phyloP scores from a whole-genome alignment of 2,113 vertebrate genomes.

The Aspidoscelis tigris region DNA sequence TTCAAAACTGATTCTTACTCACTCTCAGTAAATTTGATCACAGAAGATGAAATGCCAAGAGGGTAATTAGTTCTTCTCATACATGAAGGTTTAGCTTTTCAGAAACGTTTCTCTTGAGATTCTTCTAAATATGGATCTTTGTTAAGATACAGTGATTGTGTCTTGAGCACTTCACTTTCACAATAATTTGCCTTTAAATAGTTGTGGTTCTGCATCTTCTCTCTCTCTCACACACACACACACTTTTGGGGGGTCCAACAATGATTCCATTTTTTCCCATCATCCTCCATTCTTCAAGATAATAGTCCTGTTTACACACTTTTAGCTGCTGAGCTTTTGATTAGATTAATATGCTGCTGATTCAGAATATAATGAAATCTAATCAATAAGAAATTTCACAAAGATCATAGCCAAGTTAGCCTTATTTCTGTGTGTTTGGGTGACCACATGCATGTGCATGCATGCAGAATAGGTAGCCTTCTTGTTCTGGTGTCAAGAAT shows the following conservation, averaged over 20 bases:
- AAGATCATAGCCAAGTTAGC: not conserved
- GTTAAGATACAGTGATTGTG: constrained; percentile 48
- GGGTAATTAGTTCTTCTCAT: constrained; percentile 51
- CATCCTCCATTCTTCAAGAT: not conserved
- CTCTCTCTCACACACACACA: not conserved
- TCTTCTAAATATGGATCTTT: constrained; percentile 46
- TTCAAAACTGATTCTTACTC: constrained; percentile 29
- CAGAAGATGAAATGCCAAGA: constrained; percentile 5
- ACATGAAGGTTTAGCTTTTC: constrained; percentile 28
- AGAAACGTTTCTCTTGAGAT: constrained; percentile 49
- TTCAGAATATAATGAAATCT: not conserved
- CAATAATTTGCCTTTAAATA: constrained; percentile 35
- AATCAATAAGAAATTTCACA: not conserved
- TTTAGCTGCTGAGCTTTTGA: constrained; percentile 21
- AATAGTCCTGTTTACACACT: constrained; percentile 26
- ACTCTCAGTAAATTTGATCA: not conserved
- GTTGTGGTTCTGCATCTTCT: constrained; percentile 37
- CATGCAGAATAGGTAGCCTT: not conserved
- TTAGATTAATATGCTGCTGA: constrained; percentile 1
- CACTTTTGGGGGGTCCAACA: constrained; percentile 17
- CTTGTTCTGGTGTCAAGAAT: too few species aligned
- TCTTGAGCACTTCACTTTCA: constrained; percentile 51
- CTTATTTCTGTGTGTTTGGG: not conserved
- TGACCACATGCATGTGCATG: too few species aligned
- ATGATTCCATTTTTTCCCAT: not conserved